Percentiles rank a stretch among this genome's conserved stretches.
These are phyloP conservation scores for Dryomyza anilis DNA, from an alignment of 2,888 invertebrate genomes.

Conservation along the genomic window DNA sequence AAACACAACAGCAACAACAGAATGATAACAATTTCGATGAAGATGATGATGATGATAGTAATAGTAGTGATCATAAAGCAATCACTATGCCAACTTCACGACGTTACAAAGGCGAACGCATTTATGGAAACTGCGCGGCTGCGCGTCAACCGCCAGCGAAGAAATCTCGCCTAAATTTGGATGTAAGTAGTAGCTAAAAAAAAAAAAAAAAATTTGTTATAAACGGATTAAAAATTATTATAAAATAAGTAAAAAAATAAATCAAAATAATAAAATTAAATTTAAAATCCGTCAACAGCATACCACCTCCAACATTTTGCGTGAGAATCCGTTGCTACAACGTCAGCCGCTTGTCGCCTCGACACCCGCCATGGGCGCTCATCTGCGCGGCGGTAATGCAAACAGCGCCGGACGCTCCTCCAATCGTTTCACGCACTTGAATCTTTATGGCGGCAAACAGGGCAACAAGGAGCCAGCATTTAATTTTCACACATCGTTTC, in stretches of 20 bases:
- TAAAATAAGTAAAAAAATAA: neutral
- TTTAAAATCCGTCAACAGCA: too few relatives aligned
- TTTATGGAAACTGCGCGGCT: neutral
- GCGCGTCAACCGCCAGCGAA: constrained; percentile 38
- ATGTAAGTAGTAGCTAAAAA: constrained; percentile 32
- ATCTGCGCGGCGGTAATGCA: constrained; percentile 22
- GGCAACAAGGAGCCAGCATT: constrained; percentile 49
- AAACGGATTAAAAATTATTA: too few relatives aligned
- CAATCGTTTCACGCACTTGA: constrained; percentile 40
- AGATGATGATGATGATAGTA: constrained; percentile 39
- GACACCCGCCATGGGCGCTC: constrained; percentile 37
- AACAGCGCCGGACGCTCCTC: constrained; percentile 27
- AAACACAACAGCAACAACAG: too few relatives aligned
- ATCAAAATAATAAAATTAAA: neutral
- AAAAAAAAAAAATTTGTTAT: neutral
- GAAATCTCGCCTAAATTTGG: constrained; percentile 36
- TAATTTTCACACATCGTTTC: constrained; percentile 38
- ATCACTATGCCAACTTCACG: constrained; percentile 2
- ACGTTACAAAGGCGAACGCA: constrained; percentile 19
- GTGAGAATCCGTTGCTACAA: constrained; percentile 36
- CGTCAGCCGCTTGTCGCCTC: constrained; percentile 39
- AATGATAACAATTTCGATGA: constrained; percentile 30
- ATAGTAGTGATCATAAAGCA: constrained; percentile 38
- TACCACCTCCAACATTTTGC: too few relatives aligned
- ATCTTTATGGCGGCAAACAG: constrained; percentile 44